These are phyloP conservation scores for Drosophila yooni DNA, from an alignment of 2,888 invertebrate species.

Conservation along the genomic window DNA sequence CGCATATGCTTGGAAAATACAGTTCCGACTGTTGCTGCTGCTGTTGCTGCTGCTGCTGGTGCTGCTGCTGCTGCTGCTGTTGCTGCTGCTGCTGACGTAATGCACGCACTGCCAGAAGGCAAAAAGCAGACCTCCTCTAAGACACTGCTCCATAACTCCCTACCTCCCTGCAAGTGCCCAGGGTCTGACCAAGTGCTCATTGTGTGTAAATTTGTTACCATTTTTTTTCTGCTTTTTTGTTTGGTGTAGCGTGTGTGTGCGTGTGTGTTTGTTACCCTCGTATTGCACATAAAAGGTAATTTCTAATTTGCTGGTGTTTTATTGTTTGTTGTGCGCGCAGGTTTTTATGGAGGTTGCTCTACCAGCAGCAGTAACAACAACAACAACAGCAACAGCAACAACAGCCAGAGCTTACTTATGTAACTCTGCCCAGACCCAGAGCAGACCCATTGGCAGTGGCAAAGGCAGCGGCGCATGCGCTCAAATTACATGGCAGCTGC, in stretches of 20 bases:
- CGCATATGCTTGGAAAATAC: slow-evolving; percentile 49
- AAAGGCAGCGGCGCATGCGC: slow-evolving; percentile 70
- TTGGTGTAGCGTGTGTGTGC: slow-evolving; percentile 8
- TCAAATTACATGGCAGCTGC: slow-evolving; percentile 69
- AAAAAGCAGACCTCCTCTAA: slow-evolving; percentile 10
- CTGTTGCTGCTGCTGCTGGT: background rate
- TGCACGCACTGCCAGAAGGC: slow-evolving; percentile 70
- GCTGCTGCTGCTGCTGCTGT: slow-evolving; percentile 11
- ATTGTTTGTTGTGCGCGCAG: slow-evolving; percentile 71
- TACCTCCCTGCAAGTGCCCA: slow-evolving; percentile 9
- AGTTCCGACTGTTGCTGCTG: slow-evolving; percentile 53
- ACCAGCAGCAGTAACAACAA: slow-evolving; percentile 3
- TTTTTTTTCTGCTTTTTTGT: slow-evolving; percentile 33
- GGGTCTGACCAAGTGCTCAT: slow-evolving; percentile 61
- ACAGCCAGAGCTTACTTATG: slow-evolving; percentile 23
- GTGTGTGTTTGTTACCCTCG: slow-evolving; percentile 38
- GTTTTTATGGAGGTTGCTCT: slow-evolving; percentile 58
- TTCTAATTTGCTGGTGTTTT: slow-evolving; percentile 80
- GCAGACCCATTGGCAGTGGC: slow-evolving; percentile 47
- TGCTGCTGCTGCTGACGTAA: slow-evolving; percentile 63
- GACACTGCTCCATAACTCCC: background rate
- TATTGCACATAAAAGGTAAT: slow-evolving; percentile 77
- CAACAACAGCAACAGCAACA: slow-evolving; percentile 1
- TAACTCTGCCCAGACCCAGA: slow-evolving; percentile 42
- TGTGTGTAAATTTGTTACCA: slow-evolving; percentile 79